Evolutionary conservation across 2,888 invertebrate species (phyloP).

Genomic region (Caenorhabditis sp.): DNA sequence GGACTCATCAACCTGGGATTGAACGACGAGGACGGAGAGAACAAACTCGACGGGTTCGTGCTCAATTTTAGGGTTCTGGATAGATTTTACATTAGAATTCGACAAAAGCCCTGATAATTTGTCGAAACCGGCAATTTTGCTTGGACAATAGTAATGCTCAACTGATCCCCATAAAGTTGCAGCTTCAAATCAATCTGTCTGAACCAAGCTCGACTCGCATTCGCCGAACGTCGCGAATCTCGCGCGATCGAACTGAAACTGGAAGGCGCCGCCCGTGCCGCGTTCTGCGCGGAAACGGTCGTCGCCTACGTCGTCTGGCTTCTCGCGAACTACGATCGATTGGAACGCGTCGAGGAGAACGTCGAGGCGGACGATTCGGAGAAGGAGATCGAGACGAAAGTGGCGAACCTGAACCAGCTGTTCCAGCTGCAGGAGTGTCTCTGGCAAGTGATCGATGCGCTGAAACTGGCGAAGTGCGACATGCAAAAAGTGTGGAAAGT

Average conservation of each 20-base stretch:
- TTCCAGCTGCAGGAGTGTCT: conserved; percentile 54
- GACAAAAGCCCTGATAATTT: too few species aligned
- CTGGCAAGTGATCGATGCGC: conserved; percentile 53
- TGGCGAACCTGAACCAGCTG: conserved; percentile 16
- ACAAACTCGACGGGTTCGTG: conserved; percentile 6
- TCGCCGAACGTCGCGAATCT: too few species aligned
- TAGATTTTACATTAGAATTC: too few species aligned
- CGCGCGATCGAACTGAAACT: conserved; percentile 31
- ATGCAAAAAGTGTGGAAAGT: conserved; percentile 49
- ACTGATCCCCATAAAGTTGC: background rate
- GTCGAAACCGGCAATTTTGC: too few species aligned
- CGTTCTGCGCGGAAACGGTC: conserved; percentile 38
- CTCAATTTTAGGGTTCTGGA: too few species aligned
- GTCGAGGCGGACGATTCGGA: conserved; percentile 10
- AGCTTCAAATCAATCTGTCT: conserved; percentile 23
- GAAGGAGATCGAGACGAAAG: conserved; percentile 9
- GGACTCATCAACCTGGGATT: conserved; percentile 30
- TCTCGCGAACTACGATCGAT: conserved; percentile 19
- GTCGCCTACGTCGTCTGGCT: conserved; percentile 49
- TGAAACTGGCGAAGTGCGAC: conserved; percentile 23
- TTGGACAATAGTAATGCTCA: background rate
- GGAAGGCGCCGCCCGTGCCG: conserved; percentile 1
- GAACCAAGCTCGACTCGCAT: conserved; percentile 7
- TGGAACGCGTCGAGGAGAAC: conserved; percentile 14
- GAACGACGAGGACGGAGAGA: conserved; percentile 36